Conservation (phyloP, 1,140 invertebrate genomes). For the Bombus balteatus region DNA sequence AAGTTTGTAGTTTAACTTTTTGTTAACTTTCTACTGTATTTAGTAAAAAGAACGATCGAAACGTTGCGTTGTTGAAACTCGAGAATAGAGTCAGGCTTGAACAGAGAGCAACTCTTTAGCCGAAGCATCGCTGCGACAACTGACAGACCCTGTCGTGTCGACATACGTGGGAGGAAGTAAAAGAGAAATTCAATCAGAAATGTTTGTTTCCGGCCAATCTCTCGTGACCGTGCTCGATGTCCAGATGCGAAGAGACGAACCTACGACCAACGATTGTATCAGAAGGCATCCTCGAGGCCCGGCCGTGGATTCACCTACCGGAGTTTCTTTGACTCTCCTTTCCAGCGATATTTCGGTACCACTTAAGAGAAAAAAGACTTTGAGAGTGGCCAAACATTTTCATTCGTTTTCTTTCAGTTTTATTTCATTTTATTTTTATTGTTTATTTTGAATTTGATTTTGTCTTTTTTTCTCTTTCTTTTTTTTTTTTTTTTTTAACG, state of each 20-base stretch:
- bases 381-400: conserved; percentile 56
- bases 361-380: conserved; percentile 63
- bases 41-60: background rate
- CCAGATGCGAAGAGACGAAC: conserved; percentile 84
- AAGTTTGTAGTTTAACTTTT: background rate
- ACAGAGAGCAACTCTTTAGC: background rate
- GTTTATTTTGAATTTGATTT: conserved; percentile 17
- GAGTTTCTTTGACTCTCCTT: conserved; percentile 92
- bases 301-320: conserved; percentile 87
- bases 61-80: background rate
- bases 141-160: background rate
- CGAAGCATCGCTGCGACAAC: conserved; percentile 40
- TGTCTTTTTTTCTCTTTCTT: background rate
- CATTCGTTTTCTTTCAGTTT: conserved; percentile 41
- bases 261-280: conserved; percentile 84
- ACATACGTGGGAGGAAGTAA: background rate
- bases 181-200: conserved; percentile 60
- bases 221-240: conserved; percentile 45
- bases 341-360: conserved; percentile 93
- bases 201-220: conserved; percentile 74
- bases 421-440: conserved; percentile 41
- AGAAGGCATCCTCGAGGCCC: conserved; percentile 77
- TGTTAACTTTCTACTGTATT: background rate
- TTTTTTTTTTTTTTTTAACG: background rate
- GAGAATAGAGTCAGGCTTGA: background rate